Evolutionary conservation across 2,113 vertebrate species (phyloP).

Genomic region (Proterorhinus semilunaris): DNA sequence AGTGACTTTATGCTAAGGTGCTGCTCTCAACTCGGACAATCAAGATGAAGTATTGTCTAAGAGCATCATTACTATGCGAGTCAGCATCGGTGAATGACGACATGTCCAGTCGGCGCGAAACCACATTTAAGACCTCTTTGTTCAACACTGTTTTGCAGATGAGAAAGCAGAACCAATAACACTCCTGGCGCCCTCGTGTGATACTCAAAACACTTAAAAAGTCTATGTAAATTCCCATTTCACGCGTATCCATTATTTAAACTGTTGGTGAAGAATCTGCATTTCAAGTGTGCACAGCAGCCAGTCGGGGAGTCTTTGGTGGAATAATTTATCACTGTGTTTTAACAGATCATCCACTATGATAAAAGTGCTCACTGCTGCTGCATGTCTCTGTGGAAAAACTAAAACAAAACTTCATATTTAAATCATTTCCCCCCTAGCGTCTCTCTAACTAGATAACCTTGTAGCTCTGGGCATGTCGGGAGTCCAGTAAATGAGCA

Average conservation of each 20-base stretch:
- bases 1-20: slow-evolving; percentile 21
- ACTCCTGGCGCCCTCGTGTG: background rate
- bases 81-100: slow-evolving; percentile 27
- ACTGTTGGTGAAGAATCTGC: too few species aligned
- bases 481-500: slow-evolving; percentile 3
- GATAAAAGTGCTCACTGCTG: too few species aligned
- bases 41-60: slow-evolving; percentile 19
- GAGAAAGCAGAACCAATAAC: background rate
- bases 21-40: slow-evolving; percentile 35
- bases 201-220: background rate
- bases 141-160: background rate
- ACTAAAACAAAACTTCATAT: too few species aligned
- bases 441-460: background rate
- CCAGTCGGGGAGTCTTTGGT: too few species aligned
- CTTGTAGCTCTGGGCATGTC: slow-evolving; percentile 3
- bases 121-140: slow-evolving; percentile 22
- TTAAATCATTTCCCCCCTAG: background rate
- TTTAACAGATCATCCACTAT: too few species aligned
- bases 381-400: too few species aligned
- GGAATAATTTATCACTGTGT: too few species aligned
- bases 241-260: too few species aligned
- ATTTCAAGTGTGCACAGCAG: too few species aligned
- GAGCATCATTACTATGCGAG: slow-evolving; percentile 54
- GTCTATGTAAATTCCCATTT: too few species aligned
- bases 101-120: slow-evolving; percentile 43